Base-by-base conservation (phyloP, 2,888 invertebrate genomes). In the Caenorhabditis wallacei region DNA sequence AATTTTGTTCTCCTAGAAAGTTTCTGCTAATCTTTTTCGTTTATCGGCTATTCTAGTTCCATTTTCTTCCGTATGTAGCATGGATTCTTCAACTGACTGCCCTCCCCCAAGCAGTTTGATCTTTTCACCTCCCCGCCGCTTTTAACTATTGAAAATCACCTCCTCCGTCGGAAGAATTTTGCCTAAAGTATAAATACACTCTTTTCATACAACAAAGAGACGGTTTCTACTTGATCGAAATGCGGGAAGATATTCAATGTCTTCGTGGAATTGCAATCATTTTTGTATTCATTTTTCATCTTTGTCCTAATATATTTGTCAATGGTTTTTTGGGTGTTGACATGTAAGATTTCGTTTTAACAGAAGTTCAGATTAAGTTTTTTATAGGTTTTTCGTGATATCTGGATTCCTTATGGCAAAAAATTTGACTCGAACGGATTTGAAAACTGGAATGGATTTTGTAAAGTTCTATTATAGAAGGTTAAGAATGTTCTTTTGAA, bases 291-390 rank as follows among this genome's bases (percentile, higher is more conserved):
- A 18, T 71, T 1, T 82, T 66, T 30, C 82, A 82, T 37, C 61
- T 82, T 1, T 69, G 40, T 16, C 82, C 82, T 1, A 71, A 59
- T 37, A 0, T 76, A 4, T 82, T 82, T 56, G 40, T 43, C 0
- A 71, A 82, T 82, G 82, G 76, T n/a, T 82, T 82, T 37, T 53
- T 82, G 1, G 82, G 82, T 61, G 82, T 82, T 13, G 82, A 82
- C 22, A 61, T 76, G 82, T 76, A 11, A 76, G 75, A 18, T 40
- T 13, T 40, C 10, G 11, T 40, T 13, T 30, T 8, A 8, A 43
- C 2, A 22, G 16, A 24, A 22, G 5, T 22, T 13, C 11, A 1
- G 11, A 16, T n/a, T n/a, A 26, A 7, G 16, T 43, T 37, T 64
- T 18, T n/a, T n/a, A n/a, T 56, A 82, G 82, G 66, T 82, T 82